Conservation (phyloP, 2,797 vertebrate species). For the Cetoscarus ocellatus region DNA sequence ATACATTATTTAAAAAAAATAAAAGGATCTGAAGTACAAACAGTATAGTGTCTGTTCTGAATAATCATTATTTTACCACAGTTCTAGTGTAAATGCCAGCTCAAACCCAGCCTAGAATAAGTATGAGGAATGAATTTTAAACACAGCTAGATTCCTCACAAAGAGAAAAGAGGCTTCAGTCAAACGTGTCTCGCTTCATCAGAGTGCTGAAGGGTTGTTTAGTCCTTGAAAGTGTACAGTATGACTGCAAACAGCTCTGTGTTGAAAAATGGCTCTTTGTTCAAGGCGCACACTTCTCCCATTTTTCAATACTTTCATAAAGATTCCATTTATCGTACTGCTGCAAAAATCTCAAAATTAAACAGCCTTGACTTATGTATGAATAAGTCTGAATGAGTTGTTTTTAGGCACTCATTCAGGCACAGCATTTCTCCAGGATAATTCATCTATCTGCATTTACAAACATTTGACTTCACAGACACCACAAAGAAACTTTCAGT, state of each 20-base stretch:
- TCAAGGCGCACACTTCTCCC: neutral
- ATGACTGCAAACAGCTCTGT: constrained; percentile 19
- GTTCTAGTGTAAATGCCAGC: neutral
- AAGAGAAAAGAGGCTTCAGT: constrained; percentile 9
- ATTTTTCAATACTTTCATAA: neutral
- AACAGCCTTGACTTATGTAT: constrained; percentile 4
- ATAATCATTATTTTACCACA: neutral
- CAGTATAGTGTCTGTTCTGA: neutral
- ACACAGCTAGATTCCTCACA: neutral
- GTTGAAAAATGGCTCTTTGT: constrained; percentile 14
- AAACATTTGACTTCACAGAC: neutral
- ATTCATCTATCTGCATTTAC: neutral
- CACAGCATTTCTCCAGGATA: neutral
- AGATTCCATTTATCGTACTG: neutral
- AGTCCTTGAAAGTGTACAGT: constrained; percentile 16
- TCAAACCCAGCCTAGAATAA: neutral
- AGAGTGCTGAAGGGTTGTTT: constrained; percentile 11
- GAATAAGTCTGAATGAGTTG: neutral
- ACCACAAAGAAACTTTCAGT: neutral
- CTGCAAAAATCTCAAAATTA: neutral
- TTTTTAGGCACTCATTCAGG: neutral
- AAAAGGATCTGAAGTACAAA: neutral
- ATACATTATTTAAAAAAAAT: too few relatives aligned
- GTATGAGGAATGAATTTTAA: neutral
- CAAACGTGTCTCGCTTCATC: constrained; percentile 15